Evolutionary conservation across 30 jellyfish, hydroid and myxozoan genomes (phyloP).

Genomic region (Aurelia aurita): DNA sequence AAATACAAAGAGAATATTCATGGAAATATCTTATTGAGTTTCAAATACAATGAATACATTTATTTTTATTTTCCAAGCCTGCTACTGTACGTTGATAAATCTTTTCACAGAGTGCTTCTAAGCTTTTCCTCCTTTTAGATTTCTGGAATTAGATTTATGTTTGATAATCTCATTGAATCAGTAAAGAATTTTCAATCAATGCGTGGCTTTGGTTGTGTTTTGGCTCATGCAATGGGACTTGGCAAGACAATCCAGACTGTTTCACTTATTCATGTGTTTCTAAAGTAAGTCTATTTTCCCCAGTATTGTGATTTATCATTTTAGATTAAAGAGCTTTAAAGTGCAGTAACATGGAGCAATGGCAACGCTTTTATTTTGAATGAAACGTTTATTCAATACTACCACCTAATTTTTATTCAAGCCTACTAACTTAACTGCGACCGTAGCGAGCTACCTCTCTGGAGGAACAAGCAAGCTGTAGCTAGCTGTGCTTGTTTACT

Average conservation of each 20-base stretch:
- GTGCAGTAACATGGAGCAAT: no score
- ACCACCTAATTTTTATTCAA: no score
- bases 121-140: conserved; percentile 55
- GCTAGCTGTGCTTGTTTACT: no score
- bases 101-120: background rate
- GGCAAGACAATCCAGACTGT: conserved; percentile 97
- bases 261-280: conserved; percentile 82
- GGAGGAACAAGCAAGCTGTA: no score
- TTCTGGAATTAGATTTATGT: conserved; percentile 88
- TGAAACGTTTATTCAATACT: no score
- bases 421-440: no score
- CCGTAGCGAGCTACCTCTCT: no score
- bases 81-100: background rate
- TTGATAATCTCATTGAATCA: conserved; percentile 91
- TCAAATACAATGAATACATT: no score
- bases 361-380: no score
- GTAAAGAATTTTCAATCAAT: conserved; percentile 47
- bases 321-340: background rate
- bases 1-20: no score
- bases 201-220: conserved; percentile 91
- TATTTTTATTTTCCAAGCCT: no score
- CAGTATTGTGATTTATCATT: background rate
- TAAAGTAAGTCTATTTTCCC: conserved; percentile 49
- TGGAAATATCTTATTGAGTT: no score
- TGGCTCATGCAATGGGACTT: conserved; percentile 99